Conservation (phyloP, 1,140 invertebrate species). For the Hormaphis cornu region DNA sequence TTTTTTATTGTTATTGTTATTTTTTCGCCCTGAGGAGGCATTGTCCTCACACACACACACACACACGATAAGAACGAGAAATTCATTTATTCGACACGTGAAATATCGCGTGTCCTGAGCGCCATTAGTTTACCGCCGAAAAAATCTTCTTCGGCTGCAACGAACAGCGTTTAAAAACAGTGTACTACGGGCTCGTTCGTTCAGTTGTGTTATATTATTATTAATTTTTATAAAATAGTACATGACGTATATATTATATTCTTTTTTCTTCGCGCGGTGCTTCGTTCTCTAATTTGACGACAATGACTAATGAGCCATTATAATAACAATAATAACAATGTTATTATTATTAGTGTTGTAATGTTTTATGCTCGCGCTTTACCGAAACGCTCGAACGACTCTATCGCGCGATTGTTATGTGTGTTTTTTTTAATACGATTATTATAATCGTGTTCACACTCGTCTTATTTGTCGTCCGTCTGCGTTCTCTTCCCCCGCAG, state of each 20-base stretch:
- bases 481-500: neutral
- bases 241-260: no score
- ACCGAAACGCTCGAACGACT: neutral
- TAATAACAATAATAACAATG: no score
- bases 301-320: constrained; percentile 24
- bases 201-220: no score
- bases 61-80: neutral
- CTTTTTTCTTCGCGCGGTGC: constrained; percentile 12
- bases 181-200: neutral
- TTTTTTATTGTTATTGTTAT: constrained; percentile 4
- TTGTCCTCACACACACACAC: neutral
- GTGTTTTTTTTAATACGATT: neutral
- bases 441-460: neutral
- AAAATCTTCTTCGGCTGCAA: constrained; percentile 12
- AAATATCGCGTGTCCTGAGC: constrained; percentile 25
- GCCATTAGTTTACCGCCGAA: constrained; percentile 15
- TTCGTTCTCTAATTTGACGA: constrained; percentile 26
- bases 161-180: no score
- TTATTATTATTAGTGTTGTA: constrained; percentile 6
- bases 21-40: constrained; percentile 11
- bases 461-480: constrained; percentile 8
- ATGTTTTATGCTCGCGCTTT: neutral
- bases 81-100: neutral
- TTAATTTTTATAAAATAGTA: constrained; percentile 30
- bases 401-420: constrained; percentile 6